phyloP scores from a whole-genome alignment of 1,140 invertebrate species.

The Elymnias hypermnestra region DNA sequence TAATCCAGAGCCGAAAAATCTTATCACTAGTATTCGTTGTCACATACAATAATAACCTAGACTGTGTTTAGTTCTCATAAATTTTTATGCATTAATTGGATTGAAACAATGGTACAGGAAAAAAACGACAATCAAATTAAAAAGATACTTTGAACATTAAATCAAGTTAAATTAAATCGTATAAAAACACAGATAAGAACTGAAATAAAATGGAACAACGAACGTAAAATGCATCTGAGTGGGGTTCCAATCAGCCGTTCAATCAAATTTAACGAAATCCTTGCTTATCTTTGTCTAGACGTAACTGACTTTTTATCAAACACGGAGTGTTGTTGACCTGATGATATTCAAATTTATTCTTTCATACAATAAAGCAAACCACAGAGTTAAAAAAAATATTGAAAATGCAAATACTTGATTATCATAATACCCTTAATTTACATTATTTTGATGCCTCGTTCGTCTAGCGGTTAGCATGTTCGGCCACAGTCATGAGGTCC shows the following conservation, averaged over 20 bases:
- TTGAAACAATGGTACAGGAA: too few species aligned
- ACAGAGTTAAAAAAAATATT: neutral
- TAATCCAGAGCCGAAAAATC: too few species aligned
- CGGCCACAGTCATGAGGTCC: too few species aligned
- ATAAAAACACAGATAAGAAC: slow-evolving; percentile 1
- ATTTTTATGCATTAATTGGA: too few species aligned
- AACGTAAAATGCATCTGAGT: slow-evolving; percentile 16
- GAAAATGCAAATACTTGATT: neutral
- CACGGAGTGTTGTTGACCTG: slow-evolving; percentile 8
- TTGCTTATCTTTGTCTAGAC: slow-evolving; percentile 24
- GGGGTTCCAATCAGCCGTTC: slow-evolving; percentile 10
- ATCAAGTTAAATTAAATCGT: neutral
- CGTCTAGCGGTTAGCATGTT: too few species aligned
- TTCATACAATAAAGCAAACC: neutral
- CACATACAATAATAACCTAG: too few species aligned
- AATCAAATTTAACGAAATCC: slow-evolving; percentile 22
- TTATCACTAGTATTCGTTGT: too few species aligned
- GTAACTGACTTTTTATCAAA: slow-evolving; percentile 17
- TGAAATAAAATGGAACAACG: slow-evolving; percentile 16
- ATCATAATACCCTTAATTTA: neutral
- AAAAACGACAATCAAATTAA: neutral
- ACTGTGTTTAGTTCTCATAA: too few species aligned
- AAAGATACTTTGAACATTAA: neutral
- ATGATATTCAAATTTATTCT: slow-evolving; percentile 11
- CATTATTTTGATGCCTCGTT: too few species aligned